Evolutionary conservation across 2,797 vertebrate species (phyloP).

Genomic region (Helicolenus hilgendorfi): DNA sequence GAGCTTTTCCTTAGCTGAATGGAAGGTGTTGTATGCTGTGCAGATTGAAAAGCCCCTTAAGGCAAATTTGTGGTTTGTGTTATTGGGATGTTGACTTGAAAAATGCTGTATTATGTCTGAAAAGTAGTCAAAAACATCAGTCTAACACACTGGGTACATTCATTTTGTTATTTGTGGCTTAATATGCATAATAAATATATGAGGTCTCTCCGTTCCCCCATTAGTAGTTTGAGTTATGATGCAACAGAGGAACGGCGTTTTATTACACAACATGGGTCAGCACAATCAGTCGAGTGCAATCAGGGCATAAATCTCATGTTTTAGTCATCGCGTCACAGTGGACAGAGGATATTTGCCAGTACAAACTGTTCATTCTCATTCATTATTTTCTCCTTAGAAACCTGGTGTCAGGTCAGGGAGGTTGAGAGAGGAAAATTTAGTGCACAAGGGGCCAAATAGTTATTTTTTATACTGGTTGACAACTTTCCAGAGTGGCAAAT

Average conservation of each 20-base stretch:
- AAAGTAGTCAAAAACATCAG: neutral
- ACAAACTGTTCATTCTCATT: neutral
- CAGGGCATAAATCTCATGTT: conserved; percentile 53
- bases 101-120: neutral
- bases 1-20: neutral
- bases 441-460: neutral
- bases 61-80: neutral
- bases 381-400: neutral
- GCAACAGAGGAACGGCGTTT: conserved; percentile 19
- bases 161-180: neutral
- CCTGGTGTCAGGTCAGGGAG: neutral
- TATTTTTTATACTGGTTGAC: neutral
- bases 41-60: neutral
- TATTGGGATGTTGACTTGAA: neutral
- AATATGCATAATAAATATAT: conserved; percentile 10
- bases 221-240: conserved; percentile 43
- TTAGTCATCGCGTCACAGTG: conserved; percentile 26
- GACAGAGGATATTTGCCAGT: conserved; percentile 19
- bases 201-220: neutral
- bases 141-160: neutral
- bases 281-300: conserved; percentile 46
- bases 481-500: neutral
- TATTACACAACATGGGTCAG: conserved; percentile 53
- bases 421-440: neutral
- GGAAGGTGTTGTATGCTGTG: neutral